These are phyloP conservation scores for Rhadina sibilatrix DNA, from an alignment of 2,113 vertebrate species.

Conservation along the genomic window DNA sequence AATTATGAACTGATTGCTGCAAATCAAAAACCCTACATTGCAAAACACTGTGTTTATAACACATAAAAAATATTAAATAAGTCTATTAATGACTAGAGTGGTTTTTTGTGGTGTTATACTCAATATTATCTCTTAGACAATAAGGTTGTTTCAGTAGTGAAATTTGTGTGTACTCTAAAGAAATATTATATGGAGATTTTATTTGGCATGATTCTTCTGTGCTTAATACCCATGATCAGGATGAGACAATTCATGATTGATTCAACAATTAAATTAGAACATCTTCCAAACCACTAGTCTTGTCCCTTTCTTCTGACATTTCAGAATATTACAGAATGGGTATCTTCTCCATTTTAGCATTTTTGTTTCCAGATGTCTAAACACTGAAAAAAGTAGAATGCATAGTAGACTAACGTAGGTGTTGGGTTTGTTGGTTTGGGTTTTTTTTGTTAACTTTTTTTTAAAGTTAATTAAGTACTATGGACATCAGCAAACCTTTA, in stretches of 20 bases:
- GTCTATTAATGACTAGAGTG: background rate
- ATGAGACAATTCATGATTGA: background rate
- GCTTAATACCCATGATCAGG: background rate
- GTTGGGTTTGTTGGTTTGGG: background rate
- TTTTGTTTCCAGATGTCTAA: background rate
- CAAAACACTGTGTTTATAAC: background rate
- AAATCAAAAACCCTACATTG: background rate
- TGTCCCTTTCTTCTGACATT: background rate
- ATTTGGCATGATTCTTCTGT: background rate
- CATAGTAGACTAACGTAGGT: rapidly evolving
- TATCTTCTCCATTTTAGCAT: background rate
- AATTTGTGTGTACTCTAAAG: background rate
- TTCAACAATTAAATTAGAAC: background rate
- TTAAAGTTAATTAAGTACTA: background rate
- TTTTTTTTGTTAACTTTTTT: background rate
- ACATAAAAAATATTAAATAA: background rate
- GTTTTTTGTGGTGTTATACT: background rate
- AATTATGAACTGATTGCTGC: background rate
- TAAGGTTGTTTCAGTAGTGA: background rate
- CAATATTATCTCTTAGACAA: background rate
- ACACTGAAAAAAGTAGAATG: background rate
- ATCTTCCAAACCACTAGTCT: background rate
- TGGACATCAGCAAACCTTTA: background rate
- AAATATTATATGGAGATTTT: background rate
- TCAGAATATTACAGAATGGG: background rate